phyloP scores from a whole-genome alignment of 2,113 vertebrate species.

The Notothenia coriiceps region DNA sequence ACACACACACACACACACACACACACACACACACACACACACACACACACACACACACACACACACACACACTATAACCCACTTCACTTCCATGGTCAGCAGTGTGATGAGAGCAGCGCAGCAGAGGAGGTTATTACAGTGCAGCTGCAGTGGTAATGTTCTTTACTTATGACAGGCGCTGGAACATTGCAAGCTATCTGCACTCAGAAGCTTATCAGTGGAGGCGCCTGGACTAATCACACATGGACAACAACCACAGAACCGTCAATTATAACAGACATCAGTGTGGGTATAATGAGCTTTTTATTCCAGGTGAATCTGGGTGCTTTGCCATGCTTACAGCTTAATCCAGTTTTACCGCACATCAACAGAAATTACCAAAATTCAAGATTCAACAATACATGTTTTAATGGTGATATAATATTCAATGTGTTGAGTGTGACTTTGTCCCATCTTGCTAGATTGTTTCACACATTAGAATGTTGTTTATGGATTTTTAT shows the following conservation, averaged over 20 bases:
- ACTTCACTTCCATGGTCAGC: constrained; percentile 47
- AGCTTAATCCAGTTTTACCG: neutral
- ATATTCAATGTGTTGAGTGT: neutral
- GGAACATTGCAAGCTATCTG: constrained; percentile 57
- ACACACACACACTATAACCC: constrained; percentile 15
- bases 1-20: neutral
- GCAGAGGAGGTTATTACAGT: constrained; percentile 53
- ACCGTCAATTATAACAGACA: constrained; percentile 45
- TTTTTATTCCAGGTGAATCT: constrained; percentile 30
- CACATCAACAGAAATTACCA: neutral
- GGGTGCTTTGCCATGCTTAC: neutral
- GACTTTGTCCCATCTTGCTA: neutral
- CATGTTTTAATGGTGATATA: neutral
- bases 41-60: neutral
- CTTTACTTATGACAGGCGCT: constrained; percentile 65
- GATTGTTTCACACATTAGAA: neutral
- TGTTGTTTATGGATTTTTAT: neutral
- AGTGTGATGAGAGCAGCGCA: constrained; percentile 39
- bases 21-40: neutral
- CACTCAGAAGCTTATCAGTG: constrained; percentile 52
- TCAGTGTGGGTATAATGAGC: constrained; percentile 24
- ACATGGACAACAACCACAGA: constrained; percentile 43
- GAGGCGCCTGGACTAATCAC: constrained; percentile 51
- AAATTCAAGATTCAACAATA: neutral
- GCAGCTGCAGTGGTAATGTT: constrained; percentile 55